These are phyloP conservation scores for Villa cingulata DNA, from an alignment of 2,888 invertebrate species.

Conservation along the genomic window DNA sequence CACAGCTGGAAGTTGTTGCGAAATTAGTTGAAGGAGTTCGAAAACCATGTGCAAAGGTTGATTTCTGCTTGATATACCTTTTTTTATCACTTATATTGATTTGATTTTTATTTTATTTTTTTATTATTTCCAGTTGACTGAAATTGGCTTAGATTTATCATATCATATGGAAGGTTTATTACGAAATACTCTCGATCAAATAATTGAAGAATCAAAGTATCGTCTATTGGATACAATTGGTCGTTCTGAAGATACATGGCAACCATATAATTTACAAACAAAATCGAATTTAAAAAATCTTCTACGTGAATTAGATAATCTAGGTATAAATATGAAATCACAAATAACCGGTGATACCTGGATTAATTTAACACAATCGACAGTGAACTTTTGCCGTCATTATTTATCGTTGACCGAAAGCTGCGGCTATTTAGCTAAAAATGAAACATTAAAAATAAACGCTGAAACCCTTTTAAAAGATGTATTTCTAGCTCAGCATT, in stretches of 20 bases:
- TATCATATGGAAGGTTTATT: conserved; percentile 83
- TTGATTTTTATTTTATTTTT: background rate
- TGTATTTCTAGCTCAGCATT: conserved; percentile 30
- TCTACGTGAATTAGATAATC: conserved; percentile 27
- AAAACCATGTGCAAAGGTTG: conserved; percentile 32
- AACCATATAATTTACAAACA: conserved; percentile 34
- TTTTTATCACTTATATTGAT: conserved; percentile 2
- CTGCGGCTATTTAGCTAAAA: conserved; percentile 32
- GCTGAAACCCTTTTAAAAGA: conserved; percentile 28
- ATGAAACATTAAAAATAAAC: conserved; percentile 27
- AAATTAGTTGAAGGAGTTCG: conserved; percentile 75
- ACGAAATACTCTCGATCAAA: conserved; percentile 44
- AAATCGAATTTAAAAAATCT: conserved; percentile 32
- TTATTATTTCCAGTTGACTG: conserved; percentile 37
- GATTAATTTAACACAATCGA: conserved; percentile 34
- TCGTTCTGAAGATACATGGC: conserved; percentile 35
- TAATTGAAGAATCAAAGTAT: conserved; percentile 32
- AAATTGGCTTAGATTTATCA: conserved; percentile 75
- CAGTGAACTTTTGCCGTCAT: conserved; percentile 32
- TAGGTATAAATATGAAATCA: conserved; percentile 31
- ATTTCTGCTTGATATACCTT: background rate
- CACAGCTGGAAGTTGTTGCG: conserved; percentile 66
- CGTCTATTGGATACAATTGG: conserved; percentile 32
- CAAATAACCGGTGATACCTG: conserved; percentile 35
- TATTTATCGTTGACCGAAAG: conserved; percentile 31